Evolutionary conservation across 2,113 vertebrate genomes (phyloP).

Genomic region (Hippocampus comes): DNA sequence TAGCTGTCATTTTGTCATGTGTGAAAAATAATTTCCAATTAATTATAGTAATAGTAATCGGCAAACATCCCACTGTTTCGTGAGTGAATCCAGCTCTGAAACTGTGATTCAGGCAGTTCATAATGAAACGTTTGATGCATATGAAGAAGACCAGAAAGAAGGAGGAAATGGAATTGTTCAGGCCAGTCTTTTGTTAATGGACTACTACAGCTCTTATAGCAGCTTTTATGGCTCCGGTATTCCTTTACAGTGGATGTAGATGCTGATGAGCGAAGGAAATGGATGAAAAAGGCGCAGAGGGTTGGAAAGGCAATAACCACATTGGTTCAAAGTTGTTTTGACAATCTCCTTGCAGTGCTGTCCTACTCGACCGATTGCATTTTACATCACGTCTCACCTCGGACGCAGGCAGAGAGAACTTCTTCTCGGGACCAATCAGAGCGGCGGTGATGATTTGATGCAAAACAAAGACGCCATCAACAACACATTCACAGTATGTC

Average conservation of each 20-base stretch:
- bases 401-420: too few relatives aligned
- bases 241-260: neutral
- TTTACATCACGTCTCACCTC: neutral
- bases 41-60: slow-evolving; percentile 6
- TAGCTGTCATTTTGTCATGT: too few relatives aligned
- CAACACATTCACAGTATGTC: too few relatives aligned
- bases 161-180: slow-evolving; percentile 40
- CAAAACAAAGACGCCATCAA: too few relatives aligned
- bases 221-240: slow-evolving; percentile 9
- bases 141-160: slow-evolving; percentile 19
- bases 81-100: slow-evolving; percentile 15
- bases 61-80: slow-evolving; percentile 19
- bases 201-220: slow-evolving; percentile 31
- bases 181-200: slow-evolving; percentile 51
- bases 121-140: slow-evolving; percentile 35
- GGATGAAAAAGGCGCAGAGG: neutral
- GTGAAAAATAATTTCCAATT: neutral
- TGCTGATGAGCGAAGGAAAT: neutral
- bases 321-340: neutral
- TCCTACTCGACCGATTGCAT: neutral
- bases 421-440: too few relatives aligned
- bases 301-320: neutral
- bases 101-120: slow-evolving; percentile 27
- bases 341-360: neutral
- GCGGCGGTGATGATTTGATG: neutral